Percentiles rank a stretch among this genome's conserved stretches.
Evolutionary conservation across 2,888 invertebrate species (phyloP).

Genomic region (Drosophila cognata): DNA sequence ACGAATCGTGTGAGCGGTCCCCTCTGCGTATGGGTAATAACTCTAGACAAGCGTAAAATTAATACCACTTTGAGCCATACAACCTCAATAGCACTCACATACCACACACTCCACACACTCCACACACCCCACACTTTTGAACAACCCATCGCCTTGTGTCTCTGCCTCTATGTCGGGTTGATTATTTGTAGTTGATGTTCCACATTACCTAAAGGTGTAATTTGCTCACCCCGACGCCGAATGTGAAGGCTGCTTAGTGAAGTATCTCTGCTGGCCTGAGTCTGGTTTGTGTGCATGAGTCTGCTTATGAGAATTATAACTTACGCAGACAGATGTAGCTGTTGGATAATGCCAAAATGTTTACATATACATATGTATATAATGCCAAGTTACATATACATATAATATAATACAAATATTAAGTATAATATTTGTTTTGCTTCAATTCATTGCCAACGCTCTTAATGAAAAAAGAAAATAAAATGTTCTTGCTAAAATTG

Average conservation of each 20-base stretch:
- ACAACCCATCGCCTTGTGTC: background rate
- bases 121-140: too few species aligned
- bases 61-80: conserved; percentile 68
- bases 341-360: conserved; percentile 1
- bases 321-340: conserved; percentile 26
- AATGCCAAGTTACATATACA: background rate
- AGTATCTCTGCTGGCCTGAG: conserved; percentile 2
- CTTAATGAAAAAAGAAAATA: background rate
- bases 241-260: conserved; percentile 21
- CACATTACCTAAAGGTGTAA: conserved; percentile 62
- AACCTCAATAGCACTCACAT: conserved; percentile 42
- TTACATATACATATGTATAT: conserved; percentile 5
- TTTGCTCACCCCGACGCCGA: conserved; percentile 55
- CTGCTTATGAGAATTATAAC: conserved; percentile 28
- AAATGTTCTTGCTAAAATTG: background rate
- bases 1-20: conserved; percentile 38
- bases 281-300: conserved; percentile 9
- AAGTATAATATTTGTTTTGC: conserved; percentile 47
- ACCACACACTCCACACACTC: background rate
- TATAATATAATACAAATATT: background rate
- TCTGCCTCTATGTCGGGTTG: conserved; percentile 9
- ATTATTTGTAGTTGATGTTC: conserved; percentile 52
- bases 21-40: conserved; percentile 74
- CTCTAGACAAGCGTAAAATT: conserved; percentile 81
- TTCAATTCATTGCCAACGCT: conserved; percentile 22